These are phyloP conservation scores for Penaeus chinensis DNA, from an alignment of 1,140 invertebrate genomes.

Conservation along the genomic window DNA sequence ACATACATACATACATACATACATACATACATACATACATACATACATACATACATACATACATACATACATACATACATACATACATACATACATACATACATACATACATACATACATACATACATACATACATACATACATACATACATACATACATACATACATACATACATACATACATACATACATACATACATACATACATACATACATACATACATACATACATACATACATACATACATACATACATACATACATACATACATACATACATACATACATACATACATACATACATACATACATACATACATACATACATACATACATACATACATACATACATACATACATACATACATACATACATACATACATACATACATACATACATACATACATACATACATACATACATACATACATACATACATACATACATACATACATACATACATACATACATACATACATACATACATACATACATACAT, in stretches of 20 bases:
- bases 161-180: too few relatives aligned
- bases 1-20: neutral
- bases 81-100: too few relatives aligned
- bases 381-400: too few relatives aligned
- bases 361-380: neutral
- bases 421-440: too few relatives aligned
- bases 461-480: neutral
- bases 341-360: neutral
- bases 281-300: neutral
- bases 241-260: neutral
- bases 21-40: neutral
- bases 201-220: neutral
- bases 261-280: neutral
- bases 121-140: too few relatives aligned
- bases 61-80: neutral
- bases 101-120: too few relatives aligned
- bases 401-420: too few relatives aligned
- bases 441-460: neutral
- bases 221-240: neutral
- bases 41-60: neutral
- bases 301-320: neutral
- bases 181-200: neutral
- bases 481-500: too few relatives aligned
- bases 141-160: neutral
- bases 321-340: neutral